These are phyloP conservation scores for Bagarius yarrelli DNA, from an alignment of 2,113 vertebrate species.

Conservation along the genomic window DNA sequence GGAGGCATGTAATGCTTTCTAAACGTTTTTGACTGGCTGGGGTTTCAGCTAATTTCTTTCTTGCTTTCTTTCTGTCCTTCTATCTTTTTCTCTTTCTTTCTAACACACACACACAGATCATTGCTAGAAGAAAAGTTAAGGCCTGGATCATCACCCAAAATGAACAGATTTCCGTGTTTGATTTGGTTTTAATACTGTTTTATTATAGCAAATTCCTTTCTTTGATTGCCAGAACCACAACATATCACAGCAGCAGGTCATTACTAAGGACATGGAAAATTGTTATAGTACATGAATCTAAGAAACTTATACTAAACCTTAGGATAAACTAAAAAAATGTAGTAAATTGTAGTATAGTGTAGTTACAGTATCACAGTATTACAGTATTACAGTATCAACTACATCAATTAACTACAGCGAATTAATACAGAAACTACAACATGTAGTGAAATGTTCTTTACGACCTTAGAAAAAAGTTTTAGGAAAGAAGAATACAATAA, in stretches of 20 bases:
- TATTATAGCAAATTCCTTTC: too few relatives aligned
- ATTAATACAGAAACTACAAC: too few relatives aligned
- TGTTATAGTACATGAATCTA: neutral
- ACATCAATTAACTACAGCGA: too few relatives aligned
- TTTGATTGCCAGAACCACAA: neutral
- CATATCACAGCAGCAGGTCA: neutral
- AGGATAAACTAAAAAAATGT: too few relatives aligned
- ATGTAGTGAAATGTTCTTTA: too few relatives aligned
- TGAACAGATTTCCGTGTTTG: neutral
- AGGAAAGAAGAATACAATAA: too few relatives aligned
- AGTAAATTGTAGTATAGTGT: too few relatives aligned
- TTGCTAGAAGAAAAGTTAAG: slow-evolving; percentile 10
- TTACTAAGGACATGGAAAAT: neutral
- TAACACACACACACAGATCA: slow-evolving; percentile 2
- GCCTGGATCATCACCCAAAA: neutral
- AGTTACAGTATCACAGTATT: too few relatives aligned
- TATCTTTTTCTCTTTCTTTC: neutral
- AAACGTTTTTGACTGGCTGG: neutral
- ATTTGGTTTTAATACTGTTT: slow-evolving; percentile 18
- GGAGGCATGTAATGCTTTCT: neutral
- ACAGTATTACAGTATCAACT: too few relatives aligned
- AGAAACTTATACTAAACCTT: too few relatives aligned
- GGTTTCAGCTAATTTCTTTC: neutral
- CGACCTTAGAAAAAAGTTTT: too few relatives aligned
- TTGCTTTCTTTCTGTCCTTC: slow-evolving; percentile 5